Evolutionary conservation across 1,140 invertebrate species (phyloP), one percentile per base, ranked within the genome.

Genomic region (Eupeodes corollae): DNA sequence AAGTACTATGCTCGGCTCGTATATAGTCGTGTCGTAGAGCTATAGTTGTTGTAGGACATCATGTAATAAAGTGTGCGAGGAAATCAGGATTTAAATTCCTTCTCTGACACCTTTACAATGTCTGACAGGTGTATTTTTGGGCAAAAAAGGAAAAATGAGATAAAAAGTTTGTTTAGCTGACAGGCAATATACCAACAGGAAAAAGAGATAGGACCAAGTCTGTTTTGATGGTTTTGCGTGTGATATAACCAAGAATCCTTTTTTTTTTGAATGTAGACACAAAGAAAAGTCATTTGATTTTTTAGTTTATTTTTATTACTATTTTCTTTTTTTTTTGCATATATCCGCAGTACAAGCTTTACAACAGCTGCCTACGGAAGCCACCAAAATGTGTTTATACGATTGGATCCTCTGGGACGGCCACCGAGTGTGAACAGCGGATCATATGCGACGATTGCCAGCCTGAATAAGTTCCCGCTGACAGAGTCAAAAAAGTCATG

Each of bases 391-490:
- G 82, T 85, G 32, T 75, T 86, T 52, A 75, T 85, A 39, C 77
- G 80, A 14, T 70, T 84, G 50, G 82, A 83, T 63, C 73, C 76
- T 3, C 68, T 78, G 49, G 77, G 73, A 35, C 71, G 81, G 50
- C 79, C 82, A 44, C 79, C 79, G 47, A 84, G 80, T 57, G 80
- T 78, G n/a, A 75, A 76, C 58, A 84, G 81, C 44, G 84, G 83
- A 49, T 85, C 83, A 56, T 86, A 86, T 57, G 84, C 84, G 13
- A 86, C 83, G 35, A 86, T 86, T 49, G 83, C 83, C 37, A 84
- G 84, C 68, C 74, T 86, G 55, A 79, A 81, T 54, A 82, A 82
- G 52, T 75, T 78, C 48, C 75, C 76, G 3, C 68, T 74, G 37
- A 68, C 67, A 68, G 68, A 63, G 32, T 49, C 54, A 32, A 67